phyloP scores from a whole-genome alignment of 2,888 invertebrate genomes.

The Anoplius nigerrimus region DNA sequence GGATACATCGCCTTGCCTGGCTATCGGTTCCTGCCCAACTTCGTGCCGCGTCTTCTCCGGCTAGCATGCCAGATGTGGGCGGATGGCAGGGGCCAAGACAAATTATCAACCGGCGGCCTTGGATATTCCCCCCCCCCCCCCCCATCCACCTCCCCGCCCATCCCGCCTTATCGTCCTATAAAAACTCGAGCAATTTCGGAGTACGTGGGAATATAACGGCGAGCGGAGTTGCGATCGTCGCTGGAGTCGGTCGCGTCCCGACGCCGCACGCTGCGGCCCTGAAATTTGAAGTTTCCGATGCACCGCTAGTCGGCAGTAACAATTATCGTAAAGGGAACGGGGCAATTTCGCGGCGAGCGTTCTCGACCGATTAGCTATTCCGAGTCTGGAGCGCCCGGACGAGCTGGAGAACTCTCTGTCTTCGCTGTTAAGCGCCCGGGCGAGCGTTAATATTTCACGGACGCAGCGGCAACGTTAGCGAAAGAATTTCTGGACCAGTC shows the following conservation, averaged over 20 bases:
- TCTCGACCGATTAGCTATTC: conserved; percentile 36
- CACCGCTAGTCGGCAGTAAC: conserved; percentile 39
- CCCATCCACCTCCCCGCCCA: background rate
- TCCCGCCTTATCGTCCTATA: conserved; percentile 31
- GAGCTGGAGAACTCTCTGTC: background rate
- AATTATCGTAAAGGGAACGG: conserved; percentile 56
- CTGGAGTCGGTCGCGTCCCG: background rate
- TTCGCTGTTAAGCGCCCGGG: background rate
- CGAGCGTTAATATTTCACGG: background rate
- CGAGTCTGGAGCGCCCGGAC: conserved; percentile 12
- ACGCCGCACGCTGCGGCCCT: background rate
- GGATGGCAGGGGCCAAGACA: conserved; percentile 52
- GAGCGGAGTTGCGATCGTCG: background rate
- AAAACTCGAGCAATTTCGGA: conserved; percentile 36
- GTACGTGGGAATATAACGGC: conserved; percentile 30
- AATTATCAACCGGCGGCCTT: conserved; percentile 56
- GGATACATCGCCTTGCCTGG: conserved; percentile 59
- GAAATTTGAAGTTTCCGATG: conserved; percentile 33
- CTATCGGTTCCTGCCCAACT: conserved; percentile 56
- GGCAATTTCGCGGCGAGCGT: conserved; percentile 46
- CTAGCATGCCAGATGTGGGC: conserved; percentile 36
- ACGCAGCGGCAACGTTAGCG: too few relatives aligned
- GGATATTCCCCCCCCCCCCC: conserved; percentile 16
- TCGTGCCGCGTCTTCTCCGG: conserved; percentile 35
- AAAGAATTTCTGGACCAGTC: too few relatives aligned